Evolutionary conservation across 2,113 vertebrate species (phyloP).

Genomic region (Cepphus grylle): DNA sequence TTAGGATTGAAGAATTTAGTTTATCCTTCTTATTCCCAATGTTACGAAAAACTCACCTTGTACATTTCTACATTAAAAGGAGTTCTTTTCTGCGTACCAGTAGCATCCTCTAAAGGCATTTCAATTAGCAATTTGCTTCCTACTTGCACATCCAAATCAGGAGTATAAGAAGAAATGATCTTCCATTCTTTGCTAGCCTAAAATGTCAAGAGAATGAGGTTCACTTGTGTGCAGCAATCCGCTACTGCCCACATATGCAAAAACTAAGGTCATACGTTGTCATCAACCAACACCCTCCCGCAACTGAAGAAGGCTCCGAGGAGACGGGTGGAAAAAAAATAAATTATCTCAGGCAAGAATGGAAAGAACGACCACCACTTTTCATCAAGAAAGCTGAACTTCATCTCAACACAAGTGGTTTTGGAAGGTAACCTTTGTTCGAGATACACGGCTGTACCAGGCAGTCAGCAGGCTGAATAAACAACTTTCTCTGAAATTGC

Average conservation of each 20-base stretch:
- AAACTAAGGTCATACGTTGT: background rate
- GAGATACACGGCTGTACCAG: background rate
- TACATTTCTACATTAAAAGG: conserved; percentile 75
- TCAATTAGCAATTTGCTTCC: conserved; percentile 58
- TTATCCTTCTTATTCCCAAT: background rate
- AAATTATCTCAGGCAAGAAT: background rate
- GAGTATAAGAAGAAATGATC: conserved; percentile 77
- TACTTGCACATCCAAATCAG: background rate
- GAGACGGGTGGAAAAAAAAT: background rate
- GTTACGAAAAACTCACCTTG: conserved; percentile 65
- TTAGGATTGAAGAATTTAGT: background rate
- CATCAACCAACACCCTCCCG: rapidly evolving
- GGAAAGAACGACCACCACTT: background rate
- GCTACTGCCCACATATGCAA: background rate
- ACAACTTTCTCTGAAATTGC: background rate
- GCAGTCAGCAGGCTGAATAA: background rate
- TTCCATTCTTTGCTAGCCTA: conserved; percentile 84
- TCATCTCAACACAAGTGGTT: background rate
- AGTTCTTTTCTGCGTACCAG: conserved; percentile 3
- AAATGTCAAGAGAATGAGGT: background rate
- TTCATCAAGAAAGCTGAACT: background rate
- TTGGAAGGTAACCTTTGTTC: background rate
- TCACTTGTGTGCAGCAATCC: background rate
- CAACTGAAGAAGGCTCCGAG: background rate
- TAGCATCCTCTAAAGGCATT: conserved; percentile 64